Evolutionary conservation across 2,797 vertebrate genomes (phyloP).

Genomic region (Apodemus agrarius): DNA sequence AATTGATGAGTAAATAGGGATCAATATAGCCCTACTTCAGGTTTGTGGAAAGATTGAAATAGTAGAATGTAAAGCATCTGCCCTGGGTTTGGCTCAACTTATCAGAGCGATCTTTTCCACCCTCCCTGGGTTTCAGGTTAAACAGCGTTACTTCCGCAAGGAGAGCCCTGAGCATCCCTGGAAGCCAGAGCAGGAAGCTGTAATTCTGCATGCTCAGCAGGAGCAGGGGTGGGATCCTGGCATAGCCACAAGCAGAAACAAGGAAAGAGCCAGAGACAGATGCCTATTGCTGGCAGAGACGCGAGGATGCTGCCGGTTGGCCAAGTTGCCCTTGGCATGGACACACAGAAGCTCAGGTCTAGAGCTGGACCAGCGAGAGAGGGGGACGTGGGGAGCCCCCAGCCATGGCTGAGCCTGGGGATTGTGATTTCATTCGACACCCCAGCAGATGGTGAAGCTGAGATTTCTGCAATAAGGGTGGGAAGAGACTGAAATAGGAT

Average conservation of each 20-base stretch:
- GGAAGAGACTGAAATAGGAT: not conserved
- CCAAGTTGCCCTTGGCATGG: conserved; percentile 41
- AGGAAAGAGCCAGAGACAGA: conserved; percentile 45
- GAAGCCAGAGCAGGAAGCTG: conserved; percentile 10
- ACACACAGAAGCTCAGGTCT: not conserved
- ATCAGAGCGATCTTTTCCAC: not conserved
- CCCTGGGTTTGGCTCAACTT: fast-evolving
- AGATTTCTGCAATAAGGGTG: not conserved
- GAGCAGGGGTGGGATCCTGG: conserved; percentile 10
- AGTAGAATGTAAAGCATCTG: not conserved
- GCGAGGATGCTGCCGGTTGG: fast-evolving
- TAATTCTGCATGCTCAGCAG: not conserved
- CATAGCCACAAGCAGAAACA: not conserved
- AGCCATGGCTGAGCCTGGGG: conserved; percentile 55
- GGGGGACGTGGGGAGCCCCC: not conserved
- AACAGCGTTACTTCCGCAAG: not conserved
- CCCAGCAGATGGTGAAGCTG: conserved; percentile 48
- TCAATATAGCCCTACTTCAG: not conserved
- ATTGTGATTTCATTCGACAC: conserved; percentile 40
- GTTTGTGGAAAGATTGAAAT: not conserved
- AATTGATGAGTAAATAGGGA: not conserved
- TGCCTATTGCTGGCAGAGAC: conserved; percentile 52
- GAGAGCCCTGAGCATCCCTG: not conserved
- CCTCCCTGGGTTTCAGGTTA: not conserved
- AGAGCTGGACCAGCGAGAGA: not conserved